Conservation (phyloP, 1,140 invertebrate species). For the Leptonema lineaticorne region DNA sequence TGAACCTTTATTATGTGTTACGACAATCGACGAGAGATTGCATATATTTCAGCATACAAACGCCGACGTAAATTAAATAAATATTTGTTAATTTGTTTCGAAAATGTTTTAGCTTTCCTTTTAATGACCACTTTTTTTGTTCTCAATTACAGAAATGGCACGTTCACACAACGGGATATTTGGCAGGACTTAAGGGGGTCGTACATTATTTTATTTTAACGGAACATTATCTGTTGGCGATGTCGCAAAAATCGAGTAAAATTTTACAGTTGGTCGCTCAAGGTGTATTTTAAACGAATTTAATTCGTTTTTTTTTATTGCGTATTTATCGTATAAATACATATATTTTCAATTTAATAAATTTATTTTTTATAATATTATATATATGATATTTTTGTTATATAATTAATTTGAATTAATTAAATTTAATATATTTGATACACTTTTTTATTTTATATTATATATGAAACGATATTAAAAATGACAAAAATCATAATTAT, state of each 20-base stretch:
- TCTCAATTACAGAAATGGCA: slow-evolving; percentile 32
- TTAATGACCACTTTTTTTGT: background rate
- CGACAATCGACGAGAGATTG: slow-evolving; percentile 24
- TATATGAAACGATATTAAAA: too few relatives aligned
- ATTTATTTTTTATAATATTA: background rate
- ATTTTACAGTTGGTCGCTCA: slow-evolving; percentile 2
- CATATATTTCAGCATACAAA: slow-evolving; percentile 31
- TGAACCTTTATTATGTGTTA: slow-evolving; percentile 23
- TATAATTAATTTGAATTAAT: slow-evolving; percentile 6
- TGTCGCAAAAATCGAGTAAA: slow-evolving; percentile 20
- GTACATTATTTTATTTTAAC: slow-evolving; percentile 22
- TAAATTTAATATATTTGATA: background rate
- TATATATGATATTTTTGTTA: too few relatives aligned
- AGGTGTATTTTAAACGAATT: slow-evolving; percentile 16
- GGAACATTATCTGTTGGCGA: slow-evolving; percentile 21
- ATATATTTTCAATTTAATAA: background rate
- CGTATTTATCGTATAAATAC: too few relatives aligned
- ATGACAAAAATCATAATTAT: too few relatives aligned
- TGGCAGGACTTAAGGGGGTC: slow-evolving; percentile 24
- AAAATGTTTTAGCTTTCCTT: background rate
- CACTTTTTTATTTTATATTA: too few relatives aligned
- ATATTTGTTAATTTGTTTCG: slow-evolving; percentile 10
- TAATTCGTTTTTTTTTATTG: too few relatives aligned
- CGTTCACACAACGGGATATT: slow-evolving; percentile 20
- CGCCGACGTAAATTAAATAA: slow-evolving; percentile 20